Percentiles rank a stretch among this genome's conserved stretches.
phyloP scores from a whole-genome alignment of 1,140 invertebrate species.

The Wiebesia pumilae region DNA sequence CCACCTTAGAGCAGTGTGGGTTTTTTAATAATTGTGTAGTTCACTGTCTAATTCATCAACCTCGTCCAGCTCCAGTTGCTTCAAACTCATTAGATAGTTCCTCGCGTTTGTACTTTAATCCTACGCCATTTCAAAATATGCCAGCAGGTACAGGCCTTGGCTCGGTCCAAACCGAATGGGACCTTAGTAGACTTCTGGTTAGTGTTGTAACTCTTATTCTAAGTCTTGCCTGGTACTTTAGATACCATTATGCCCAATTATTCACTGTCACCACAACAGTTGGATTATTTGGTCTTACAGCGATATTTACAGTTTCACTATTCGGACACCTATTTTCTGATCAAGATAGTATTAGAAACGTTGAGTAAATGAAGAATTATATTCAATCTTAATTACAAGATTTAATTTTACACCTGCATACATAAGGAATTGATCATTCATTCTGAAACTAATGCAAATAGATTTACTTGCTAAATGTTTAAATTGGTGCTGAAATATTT shows the following conservation, averaged over 20 bases:
- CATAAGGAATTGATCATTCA: constrained; percentile 46
- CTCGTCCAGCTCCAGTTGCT: constrained; percentile 61
- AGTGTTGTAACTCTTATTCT: constrained; percentile 71
- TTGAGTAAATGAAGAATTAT: constrained; percentile 59
- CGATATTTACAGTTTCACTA: constrained; percentile 77
- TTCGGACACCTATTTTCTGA: constrained; percentile 75
- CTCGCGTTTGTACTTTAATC: constrained; percentile 66
- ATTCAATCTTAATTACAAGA: constrained; percentile 12
- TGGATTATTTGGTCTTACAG: constrained; percentile 77
- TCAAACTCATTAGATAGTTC: constrained; percentile 61
- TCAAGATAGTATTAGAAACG: constrained; percentile 70
- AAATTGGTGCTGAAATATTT: constrained; percentile 12
- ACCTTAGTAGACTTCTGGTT: constrained; percentile 75
- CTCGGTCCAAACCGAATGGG: constrained; percentile 73
- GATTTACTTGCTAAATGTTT: background rate
- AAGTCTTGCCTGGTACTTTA: constrained; percentile 79
- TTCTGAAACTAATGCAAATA: constrained; percentile 29
- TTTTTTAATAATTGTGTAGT: constrained; percentile 91
- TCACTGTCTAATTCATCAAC: constrained; percentile 87
- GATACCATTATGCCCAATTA: constrained; percentile 78
- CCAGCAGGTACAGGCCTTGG: constrained; percentile 68
- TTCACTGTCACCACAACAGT: constrained; percentile 80
- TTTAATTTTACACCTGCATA: constrained; percentile 37
- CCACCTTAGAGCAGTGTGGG: constrained; percentile 85
- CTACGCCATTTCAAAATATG: constrained; percentile 66